Percentiles rank a stretch among this genome's conserved stretches.
Evolutionary conservation across 2,888 invertebrate species (phyloP).

Genomic region (Coecobrya sp.): DNA sequence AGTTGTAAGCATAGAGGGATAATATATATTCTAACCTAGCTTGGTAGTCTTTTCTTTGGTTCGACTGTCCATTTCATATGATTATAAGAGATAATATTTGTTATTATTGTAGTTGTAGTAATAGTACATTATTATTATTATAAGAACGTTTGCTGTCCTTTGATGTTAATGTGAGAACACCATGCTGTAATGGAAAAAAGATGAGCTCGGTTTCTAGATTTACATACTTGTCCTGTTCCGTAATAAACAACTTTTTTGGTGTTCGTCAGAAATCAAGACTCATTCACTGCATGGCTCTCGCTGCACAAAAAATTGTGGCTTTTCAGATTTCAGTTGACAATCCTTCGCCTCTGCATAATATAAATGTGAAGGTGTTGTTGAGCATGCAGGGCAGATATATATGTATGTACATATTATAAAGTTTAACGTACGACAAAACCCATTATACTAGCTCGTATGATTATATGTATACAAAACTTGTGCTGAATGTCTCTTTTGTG

Average conservation of each 20-base stretch:
- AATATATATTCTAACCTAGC: background rate
- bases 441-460: background rate
- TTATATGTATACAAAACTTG: conserved; percentile 47
- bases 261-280: conserved; percentile 72
- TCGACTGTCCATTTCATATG: background rate
- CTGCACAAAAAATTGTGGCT: conserved; percentile 65
- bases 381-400: conserved; percentile 49
- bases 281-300: conserved; percentile 43
- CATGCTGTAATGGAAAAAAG: conserved; percentile 79
- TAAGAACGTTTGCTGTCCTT: conserved; percentile 38
- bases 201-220: conserved; percentile 81
- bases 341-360: conserved; percentile 58
- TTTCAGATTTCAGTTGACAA: conserved; percentile 79
- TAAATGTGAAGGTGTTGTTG: conserved; percentile 62
- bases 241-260: conserved; percentile 77
- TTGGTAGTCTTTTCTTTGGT: background rate
- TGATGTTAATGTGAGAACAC: conserved; percentile 80
- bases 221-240: conserved; percentile 79
- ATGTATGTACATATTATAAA: background rate
- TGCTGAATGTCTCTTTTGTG: conserved; percentile 46
- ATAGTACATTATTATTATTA: conserved; percentile 1
- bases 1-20: background rate
- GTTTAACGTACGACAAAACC: conserved; percentile 26
- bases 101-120: background rate
- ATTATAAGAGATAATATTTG: background rate